Base-by-base conservation (phyloP, 2,113 vertebrate genomes). In the Poeciliopsis turrubarensis region DNA sequence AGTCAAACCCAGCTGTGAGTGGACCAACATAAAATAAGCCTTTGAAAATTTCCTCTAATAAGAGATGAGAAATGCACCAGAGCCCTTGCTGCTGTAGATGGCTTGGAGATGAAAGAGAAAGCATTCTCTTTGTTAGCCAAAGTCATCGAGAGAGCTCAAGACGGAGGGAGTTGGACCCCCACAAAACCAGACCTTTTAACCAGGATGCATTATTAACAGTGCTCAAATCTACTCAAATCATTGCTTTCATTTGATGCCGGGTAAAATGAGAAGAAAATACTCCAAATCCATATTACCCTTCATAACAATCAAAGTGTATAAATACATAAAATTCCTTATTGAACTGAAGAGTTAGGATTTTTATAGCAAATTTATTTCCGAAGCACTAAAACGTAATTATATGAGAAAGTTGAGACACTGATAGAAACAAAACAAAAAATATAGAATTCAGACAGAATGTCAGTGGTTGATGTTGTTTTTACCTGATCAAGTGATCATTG, bases 401-500 rank as follows among this genome's bases (percentile, higher is more conserved):
- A 44, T 47, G 44, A 47, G 44, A 47, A 47, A 47, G 17, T 47
- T 47, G 17, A 47, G 4, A 47, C 44, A 47, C 5, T 19, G 14
- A 47, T 54, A 1, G 8, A 57, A 25, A n/a, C 0, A 57, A 9
- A 2, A n/a, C 37, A 11, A 54, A 47, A 12, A 9, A 68, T 5
- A 44, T 44, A 25, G 9, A 41, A 61, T 34, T 25, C 6, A 32
- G 25, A 73, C 26, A 4, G 26, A 26, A 13, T 61, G 54, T 37
- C 11, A 57, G 22, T 74, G 4, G 51, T 10, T 41, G 29, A 19
- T 39, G 60, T 2, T 10, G 26, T 31, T 69, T 95, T 94, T 95
- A 99, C 98, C 97, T 95, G 92, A 97, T 93, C 92, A 96, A 96
- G 94, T 94, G 94, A 88, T 99, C 97, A 77, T 98, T 98, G 85